Base-by-base conservation (phyloP, 1,140 invertebrate species). In the Drosophila willistoni region DNA sequence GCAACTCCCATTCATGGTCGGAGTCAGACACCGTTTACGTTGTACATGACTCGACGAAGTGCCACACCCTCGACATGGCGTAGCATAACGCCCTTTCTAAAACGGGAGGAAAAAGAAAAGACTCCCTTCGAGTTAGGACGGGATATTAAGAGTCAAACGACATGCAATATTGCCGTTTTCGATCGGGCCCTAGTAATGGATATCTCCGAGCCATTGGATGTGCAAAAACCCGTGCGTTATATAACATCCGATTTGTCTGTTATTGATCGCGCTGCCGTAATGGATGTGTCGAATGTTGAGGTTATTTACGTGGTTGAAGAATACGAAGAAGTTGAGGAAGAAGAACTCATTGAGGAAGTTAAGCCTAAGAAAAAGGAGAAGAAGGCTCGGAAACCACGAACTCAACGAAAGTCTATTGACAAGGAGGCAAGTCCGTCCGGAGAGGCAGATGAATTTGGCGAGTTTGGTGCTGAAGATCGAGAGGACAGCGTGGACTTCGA, bases 211-310 rank as follows among this genome's bases (percentile, higher is more conserved):
- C 78, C 85, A 5, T 51, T 84, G 64, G 91, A 91, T 19, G 51
- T 68, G 70, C 90, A 91, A 60, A 91, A 91, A 41, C 91, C 90
- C 56, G 91, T 91, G 51, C 91, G 91, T 90, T 92, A 91, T 75
- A 92, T 92, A 91, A 91, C 91, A 22, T 91, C 91, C 55, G 91
- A 92, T 75, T 39, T 92, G 34, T 92, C 91, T 55, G 91, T 92
- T 19, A 92, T 92, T 65, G 91, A 92, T 91, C 91, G 91, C 66
- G 91, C 91, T 70, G 91, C 91, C 69, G 91, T 92, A 78, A 92
- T 92, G 91, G 91, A 92, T 66, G 90, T 92, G 13, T 92, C 91
- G 19, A 92, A 92, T 79, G 91, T 92, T 83, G 91, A 92, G 91
- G 91, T 92, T 85, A 92, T 92, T 42, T 92, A 92, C 68, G 86